Evolutionary conservation across 2,888 invertebrate species (phyloP).

Genomic region (Ligdia adustata): DNA sequence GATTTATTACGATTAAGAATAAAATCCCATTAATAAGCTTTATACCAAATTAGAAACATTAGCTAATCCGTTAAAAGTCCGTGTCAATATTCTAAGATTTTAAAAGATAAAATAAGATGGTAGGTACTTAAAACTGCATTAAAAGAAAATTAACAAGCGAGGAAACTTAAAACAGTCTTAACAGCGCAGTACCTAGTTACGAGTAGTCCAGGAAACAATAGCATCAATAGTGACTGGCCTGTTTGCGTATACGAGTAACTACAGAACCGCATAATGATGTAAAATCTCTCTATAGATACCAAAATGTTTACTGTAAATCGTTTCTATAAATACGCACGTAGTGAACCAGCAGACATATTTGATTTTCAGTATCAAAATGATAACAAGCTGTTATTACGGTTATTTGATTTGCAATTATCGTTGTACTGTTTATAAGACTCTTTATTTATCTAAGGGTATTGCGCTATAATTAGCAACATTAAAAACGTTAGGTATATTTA

Average conservation of each 20-base stretch:
- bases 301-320: slow-evolving; percentile 1
- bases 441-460: neutral
- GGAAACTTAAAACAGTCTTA: too few species aligned
- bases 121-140: slow-evolving; percentile 1
- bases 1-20: too few species aligned
- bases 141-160: too few species aligned
- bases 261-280: too few species aligned
- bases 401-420: slow-evolving; percentile 10
- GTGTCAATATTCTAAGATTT: too few species aligned
- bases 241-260: neutral
- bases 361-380: slow-evolving; percentile 10
- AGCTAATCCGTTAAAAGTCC: too few species aligned
- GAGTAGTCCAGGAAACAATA: slow-evolving; percentile 3
- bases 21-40: too few species aligned
- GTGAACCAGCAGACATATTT: slow-evolving; percentile 2
- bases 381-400: slow-evolving; percentile 12
- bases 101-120: too few species aligned
- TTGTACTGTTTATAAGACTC: neutral
- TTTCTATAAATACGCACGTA: slow-evolving; percentile 8
- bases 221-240: neutral
- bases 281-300: too few species aligned
- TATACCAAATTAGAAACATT: too few species aligned
- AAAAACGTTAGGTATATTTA: too few species aligned
- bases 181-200: neutral
- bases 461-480: neutral